phyloP scores from a whole-genome alignment of 2,113 vertebrate species.

The Gila orcuttii region DNA sequence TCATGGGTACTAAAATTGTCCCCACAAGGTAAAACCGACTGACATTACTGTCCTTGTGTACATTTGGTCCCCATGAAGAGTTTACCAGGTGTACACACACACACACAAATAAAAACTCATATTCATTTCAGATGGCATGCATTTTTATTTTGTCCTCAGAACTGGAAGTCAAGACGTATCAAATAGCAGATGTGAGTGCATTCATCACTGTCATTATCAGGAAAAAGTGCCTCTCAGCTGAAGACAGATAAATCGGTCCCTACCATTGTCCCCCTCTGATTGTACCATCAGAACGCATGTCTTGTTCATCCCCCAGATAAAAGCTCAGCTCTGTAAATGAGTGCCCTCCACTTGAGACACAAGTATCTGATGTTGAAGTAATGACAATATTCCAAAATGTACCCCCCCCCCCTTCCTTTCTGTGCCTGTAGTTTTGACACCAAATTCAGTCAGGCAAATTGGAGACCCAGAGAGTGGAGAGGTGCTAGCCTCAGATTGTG shows the following conservation, averaged over 20 bases:
- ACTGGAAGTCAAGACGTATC: slow-evolving; percentile 55
- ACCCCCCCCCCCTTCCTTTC: slow-evolving; percentile 20
- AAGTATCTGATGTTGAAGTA: slow-evolving; percentile 64
- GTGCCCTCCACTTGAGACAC: slow-evolving; percentile 13
- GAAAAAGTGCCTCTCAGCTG: slow-evolving; percentile 54
- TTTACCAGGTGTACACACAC: too few relatives aligned
- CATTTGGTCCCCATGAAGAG: too few relatives aligned
- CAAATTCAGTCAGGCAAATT: slow-evolving; percentile 26
- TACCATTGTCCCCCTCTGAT: slow-evolving; percentile 57
- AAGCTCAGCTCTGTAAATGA: slow-evolving; percentile 28
- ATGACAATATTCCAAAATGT: slow-evolving; percentile 63
- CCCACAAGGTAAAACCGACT: too few relatives aligned
- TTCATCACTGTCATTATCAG: slow-evolving; percentile 64
- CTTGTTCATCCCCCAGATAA: slow-evolving; percentile 57
- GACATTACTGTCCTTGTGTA: too few relatives aligned
- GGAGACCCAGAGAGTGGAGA: background rate
- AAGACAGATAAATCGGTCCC: slow-evolving; percentile 59
- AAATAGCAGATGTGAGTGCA: slow-evolving; percentile 56
- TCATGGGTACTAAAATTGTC: too few relatives aligned
- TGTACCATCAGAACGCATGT: slow-evolving; percentile 60
- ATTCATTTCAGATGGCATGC: slow-evolving; percentile 62
- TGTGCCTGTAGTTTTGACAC: slow-evolving; percentile 42
- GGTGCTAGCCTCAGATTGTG: slow-evolving; percentile 55
- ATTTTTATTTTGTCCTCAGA: slow-evolving; percentile 62
- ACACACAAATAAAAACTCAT: slow-evolving; percentile 8